A percentile compares a stretch with the other conserved stretches of the same genome.
These are phyloP conservation scores for Potamilus streckersoni DNA, from an alignment of 1,140 invertebrate genomes.

Conservation along the genomic window DNA sequence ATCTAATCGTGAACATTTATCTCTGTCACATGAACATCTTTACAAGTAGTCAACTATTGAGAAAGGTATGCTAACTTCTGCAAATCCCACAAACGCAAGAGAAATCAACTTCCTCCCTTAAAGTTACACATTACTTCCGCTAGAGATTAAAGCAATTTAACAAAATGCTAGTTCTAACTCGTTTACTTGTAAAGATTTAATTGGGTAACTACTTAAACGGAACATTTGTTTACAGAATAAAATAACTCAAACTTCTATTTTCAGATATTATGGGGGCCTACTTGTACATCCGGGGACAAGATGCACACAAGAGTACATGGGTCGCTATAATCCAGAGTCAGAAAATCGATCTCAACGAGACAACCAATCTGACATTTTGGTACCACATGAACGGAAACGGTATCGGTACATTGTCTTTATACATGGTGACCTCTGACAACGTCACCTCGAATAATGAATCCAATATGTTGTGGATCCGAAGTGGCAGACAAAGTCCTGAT, in stretches of 20 bases:
- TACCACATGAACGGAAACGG: constrained; percentile 22
- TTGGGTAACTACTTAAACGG: too few relatives aligned
- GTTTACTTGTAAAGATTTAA: too few relatives aligned
- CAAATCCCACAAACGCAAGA: too few relatives aligned
- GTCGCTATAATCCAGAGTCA: constrained; percentile 10
- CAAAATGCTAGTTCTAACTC: too few relatives aligned
- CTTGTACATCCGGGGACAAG: constrained; percentile 11
- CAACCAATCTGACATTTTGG: constrained; percentile 13
- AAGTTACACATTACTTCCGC: too few relatives aligned
- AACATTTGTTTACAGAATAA: too few relatives aligned
- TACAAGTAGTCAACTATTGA: too few relatives aligned
- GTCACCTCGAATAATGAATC: neutral
- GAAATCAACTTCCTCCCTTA: too few relatives aligned
- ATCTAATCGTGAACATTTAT: too few relatives aligned
- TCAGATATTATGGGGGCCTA: constrained; percentile 15
- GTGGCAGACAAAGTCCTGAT: constrained; percentile 2
- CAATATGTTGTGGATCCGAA: constrained; percentile 4
- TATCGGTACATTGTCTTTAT: neutral
- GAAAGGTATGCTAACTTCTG: too few relatives aligned
- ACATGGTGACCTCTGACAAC: neutral
- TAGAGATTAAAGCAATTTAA: too few relatives aligned
- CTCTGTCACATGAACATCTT: too few relatives aligned
- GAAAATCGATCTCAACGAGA: neutral
- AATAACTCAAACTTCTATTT: neutral
- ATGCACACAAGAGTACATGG: neutral